Base-by-base conservation (phyloP, 2,113 vertebrate species). In the Bubalus kerabau region DNA sequence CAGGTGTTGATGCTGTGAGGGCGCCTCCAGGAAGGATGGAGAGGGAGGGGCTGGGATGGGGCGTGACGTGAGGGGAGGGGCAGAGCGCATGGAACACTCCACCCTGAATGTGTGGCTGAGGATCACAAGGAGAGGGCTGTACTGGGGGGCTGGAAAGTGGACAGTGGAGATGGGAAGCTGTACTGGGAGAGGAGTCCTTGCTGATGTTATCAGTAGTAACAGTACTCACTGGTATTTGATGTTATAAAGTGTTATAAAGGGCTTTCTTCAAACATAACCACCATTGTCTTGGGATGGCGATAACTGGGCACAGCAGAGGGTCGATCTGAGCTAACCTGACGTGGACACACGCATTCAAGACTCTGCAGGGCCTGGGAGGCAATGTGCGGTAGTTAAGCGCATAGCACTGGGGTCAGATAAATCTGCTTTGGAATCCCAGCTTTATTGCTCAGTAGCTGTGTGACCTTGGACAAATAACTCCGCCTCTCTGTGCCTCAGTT, bases 21-120 rank as follows among this genome's bases (percentile, higher is more conserved):
- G 21, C 19, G 80, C 64, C 84, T 84, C 24, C 95, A 96, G 97
- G 97, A 98, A 97, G 96, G 90, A 94, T 87, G 93, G 83, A n/a
- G 23, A 28, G n/a, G 71, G 54, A 59, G 87, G 62, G 92, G 67
- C 6, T 0, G 1, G 67, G 84, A 30, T 26, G 52, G 48, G 26
- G 56, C 24, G 30, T 54, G 80, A 85, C 23, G 6, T 30, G 88
- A 19, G 60, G 43, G 67, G 36, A 85, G 50, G n/a, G 48, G 54
- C 64, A 59, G 86, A 43, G 26, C 1, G 2, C 24, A 6, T 1
- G 43, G 43, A 9, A 48, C 62, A 2, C 83, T 9, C 60, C 56
- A 36, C 9, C 87, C 56, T 71, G 26, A 62, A 74, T 3, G 6
- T 74, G 9, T 52, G 59, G 59, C 88, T 10, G 56, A 24, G 54